Conservation (phyloP, 2,113 vertebrate species). For the Cebus imitator region DNA sequence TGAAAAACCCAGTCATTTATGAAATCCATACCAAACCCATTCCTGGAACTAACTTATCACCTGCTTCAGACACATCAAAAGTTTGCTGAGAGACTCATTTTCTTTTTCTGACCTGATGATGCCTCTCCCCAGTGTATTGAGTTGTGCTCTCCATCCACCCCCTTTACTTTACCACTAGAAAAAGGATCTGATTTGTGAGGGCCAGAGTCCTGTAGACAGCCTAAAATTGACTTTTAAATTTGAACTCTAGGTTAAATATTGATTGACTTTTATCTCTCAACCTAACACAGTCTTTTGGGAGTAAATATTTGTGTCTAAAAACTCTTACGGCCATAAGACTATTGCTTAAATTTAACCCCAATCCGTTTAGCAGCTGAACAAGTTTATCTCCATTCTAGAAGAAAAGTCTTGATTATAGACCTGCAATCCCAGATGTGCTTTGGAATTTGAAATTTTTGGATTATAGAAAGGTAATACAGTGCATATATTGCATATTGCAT, state of each 20-base stretch:
- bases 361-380: neutral
- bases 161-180: neutral
- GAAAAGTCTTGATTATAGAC: conserved; percentile 38
- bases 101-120: neutral
- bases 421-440: neutral
- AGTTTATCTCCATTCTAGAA: neutral
- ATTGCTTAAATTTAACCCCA: conserved; percentile 12
- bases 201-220: neutral
- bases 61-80: neutral
- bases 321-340: neutral
- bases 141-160: neutral
- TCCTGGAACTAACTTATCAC: neutral
- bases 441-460: neutral
- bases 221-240: neutral
- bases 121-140: neutral
- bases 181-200: neutral
- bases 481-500: neutral
- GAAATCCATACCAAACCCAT: neutral
- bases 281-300: neutral
- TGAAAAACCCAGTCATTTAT: neutral
- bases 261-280: neutral
- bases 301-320: conserved; percentile 6
- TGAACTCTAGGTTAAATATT: conserved; percentile 26
- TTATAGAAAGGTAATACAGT: neutral
- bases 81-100: neutral